These are phyloP conservation scores for Agrotis segetum DNA, from an alignment of 2,888 invertebrate species.

Conservation along the genomic window DNA sequence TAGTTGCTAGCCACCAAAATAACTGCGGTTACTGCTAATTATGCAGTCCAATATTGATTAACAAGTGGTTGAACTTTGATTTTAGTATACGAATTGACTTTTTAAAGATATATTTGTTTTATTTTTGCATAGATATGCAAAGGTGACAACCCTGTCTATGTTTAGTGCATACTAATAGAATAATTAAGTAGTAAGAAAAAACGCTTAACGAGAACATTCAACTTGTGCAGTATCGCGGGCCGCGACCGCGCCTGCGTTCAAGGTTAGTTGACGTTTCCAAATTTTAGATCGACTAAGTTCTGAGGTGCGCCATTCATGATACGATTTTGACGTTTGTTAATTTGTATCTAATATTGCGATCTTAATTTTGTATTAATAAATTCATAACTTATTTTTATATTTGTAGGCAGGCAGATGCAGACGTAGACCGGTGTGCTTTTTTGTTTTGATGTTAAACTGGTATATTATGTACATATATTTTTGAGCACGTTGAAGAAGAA, in stretches of 20 bases:
- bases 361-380: not conserved
- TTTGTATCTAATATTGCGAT: not conserved
- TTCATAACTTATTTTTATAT: too few species aligned
- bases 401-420: too few species aligned
- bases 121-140: constrained; percentile 20
- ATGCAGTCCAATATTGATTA: constrained; percentile 6
- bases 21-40: constrained; percentile 7
- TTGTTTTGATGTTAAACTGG: not conserved
- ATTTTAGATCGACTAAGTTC: constrained; percentile 41
- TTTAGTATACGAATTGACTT: constrained; percentile 19
- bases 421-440: not conserved
- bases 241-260: constrained; percentile 60
- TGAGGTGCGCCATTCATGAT: constrained; percentile 32
- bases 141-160: constrained; percentile 57
- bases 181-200: constrained; percentile 69
- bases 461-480: not conserved
- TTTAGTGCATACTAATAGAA: constrained; percentile 73
- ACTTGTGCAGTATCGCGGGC: constrained; percentile 65
- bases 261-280: constrained; percentile 61
- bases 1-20: not conserved
- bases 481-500: not conserved
- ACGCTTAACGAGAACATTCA: constrained; percentile 65
- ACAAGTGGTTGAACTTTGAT: constrained; percentile 34
- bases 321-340: constrained; percentile 14
- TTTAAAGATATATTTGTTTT: constrained; percentile 6